A percentile compares a stretch with the other conserved stretches of the same genome.
Evolutionary conservation across 1,140 invertebrate species (phyloP).

Genomic region (Lucilia sericata): DNA sequence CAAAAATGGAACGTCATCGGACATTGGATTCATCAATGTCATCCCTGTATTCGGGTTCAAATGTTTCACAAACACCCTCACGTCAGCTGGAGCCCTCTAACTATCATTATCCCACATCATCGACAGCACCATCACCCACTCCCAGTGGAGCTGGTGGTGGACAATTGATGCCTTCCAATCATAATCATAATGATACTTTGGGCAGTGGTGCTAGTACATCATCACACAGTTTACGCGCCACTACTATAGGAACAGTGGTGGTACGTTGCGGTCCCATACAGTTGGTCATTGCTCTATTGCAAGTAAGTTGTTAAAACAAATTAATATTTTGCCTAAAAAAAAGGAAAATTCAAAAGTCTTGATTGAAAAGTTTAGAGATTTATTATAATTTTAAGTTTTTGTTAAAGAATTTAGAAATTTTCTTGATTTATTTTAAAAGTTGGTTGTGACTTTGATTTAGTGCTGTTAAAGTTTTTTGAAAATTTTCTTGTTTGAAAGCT

Average conservation of each 20-base stretch:
- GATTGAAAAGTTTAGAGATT: not conserved
- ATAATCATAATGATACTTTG: slow-evolving; percentile 14
- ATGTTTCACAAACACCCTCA: slow-evolving; percentile 50
- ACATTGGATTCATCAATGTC: slow-evolving; percentile 67
- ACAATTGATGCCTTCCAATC: slow-evolving; percentile 32
- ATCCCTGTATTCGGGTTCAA: slow-evolving; percentile 65
- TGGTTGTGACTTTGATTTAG: not conserved
- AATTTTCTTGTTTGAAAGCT: not conserved
- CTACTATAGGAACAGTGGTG: slow-evolving; percentile 92
- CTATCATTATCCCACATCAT: slow-evolving; percentile 62
- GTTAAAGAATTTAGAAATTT: not conserved
- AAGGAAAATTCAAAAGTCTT: not conserved
- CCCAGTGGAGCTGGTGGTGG: slow-evolving; percentile 53
- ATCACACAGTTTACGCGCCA: slow-evolving; percentile 69
- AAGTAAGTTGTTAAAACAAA: slow-evolving; percentile 75
- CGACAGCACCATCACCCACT: slow-evolving; percentile 56
- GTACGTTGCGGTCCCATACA: slow-evolving; percentile 87
- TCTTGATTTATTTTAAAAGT: not conserved
- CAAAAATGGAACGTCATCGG: slow-evolving; percentile 54
- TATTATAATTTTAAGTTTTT: not conserved
- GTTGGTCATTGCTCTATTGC: slow-evolving; percentile 89
- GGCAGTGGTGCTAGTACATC: slow-evolving; percentile 32
- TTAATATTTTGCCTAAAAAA: no score
- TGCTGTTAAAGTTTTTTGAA: not conserved
- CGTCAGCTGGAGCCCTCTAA: slow-evolving; percentile 47